Conservation (phyloP, 1,140 invertebrate species). For the Notospermus geniculatus region DNA sequence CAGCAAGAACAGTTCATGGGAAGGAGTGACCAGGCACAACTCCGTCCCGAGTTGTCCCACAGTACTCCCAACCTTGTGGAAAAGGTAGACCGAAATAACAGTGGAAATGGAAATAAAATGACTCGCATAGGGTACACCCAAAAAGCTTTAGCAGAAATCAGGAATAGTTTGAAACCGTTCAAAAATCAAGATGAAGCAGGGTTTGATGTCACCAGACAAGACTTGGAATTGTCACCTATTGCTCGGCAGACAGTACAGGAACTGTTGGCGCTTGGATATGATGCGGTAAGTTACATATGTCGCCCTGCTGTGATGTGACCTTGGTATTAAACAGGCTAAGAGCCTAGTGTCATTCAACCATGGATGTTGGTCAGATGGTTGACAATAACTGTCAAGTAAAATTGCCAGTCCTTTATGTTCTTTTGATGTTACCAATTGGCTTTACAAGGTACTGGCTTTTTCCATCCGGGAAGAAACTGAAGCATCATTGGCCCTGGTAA, state of each 20-base stretch:
- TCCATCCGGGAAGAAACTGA: too few species aligned
- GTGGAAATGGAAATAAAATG: slow-evolving; percentile 23
- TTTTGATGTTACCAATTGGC: too few species aligned
- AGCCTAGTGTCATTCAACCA: too few species aligned
- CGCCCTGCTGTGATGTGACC: too few species aligned
- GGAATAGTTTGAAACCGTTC: slow-evolving; percentile 80
- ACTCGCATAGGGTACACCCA: slow-evolving; percentile 66
- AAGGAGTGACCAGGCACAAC: slow-evolving; percentile 19
- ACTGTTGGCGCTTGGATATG: slow-evolving; percentile 36
- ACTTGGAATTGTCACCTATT: slow-evolving; percentile 48
- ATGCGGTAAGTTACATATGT: slow-evolving; percentile 46
- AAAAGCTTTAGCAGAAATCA: slow-evolving; percentile 82
- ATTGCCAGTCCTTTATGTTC: too few species aligned
- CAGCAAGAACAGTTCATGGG: slow-evolving; percentile 1
- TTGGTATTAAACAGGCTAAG: too few species aligned
- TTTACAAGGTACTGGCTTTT: too few species aligned
- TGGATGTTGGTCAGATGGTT: too few species aligned
- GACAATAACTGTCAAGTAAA: too few species aligned
- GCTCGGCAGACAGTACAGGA: slow-evolving; percentile 34
- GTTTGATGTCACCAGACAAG: slow-evolving; percentile 67
- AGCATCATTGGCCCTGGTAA: too few species aligned
- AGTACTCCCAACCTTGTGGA: slow-evolving; percentile 35
- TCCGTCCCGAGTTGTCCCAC: slow-evolving; percentile 29
- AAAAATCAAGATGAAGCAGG: slow-evolving; percentile 66
- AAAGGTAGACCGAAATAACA: slow-evolving; percentile 24